These are phyloP conservation scores for Acromyrmex charruanus DNA, from an alignment of 1,140 invertebrate genomes.

Conservation along the genomic window DNA sequence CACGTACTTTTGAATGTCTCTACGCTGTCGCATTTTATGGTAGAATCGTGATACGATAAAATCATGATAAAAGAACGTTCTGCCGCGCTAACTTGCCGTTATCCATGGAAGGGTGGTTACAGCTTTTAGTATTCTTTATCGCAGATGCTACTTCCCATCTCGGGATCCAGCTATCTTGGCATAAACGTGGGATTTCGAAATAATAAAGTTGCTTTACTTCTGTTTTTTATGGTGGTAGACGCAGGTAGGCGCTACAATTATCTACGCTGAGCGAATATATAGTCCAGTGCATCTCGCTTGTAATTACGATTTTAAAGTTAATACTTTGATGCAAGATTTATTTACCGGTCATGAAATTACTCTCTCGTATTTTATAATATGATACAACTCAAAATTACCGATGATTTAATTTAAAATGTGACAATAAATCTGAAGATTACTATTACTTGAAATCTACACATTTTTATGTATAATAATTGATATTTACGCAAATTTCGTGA, in stretches of 20 bases:
- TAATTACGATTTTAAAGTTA: slow-evolving; percentile 33
- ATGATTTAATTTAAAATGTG: background rate
- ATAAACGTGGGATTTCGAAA: background rate
- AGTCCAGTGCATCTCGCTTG: background rate
- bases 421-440: background rate
- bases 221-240: background rate
- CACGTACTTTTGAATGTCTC: background rate
- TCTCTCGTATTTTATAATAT: background rate
- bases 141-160: background rate
- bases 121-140: slow-evolving; percentile 14
- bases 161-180: background rate
- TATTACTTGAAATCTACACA: too few relatives aligned
- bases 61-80: background rate
- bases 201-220: slow-evolving; percentile 36
- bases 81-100: background rate
- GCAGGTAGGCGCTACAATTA: background rate
- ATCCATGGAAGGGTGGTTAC: background rate
- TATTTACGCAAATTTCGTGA: too few relatives aligned
- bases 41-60: too few relatives aligned
- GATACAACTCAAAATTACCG: slow-evolving; percentile 1
- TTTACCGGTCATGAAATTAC: background rate
- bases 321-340: slow-evolving; percentile 26
- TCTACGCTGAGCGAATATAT: background rate
- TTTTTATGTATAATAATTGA: too few relatives aligned
- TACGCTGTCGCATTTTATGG: background rate